A percentile compares a stretch with the other conserved stretches of the same genome.
Evolutionary conservation across 2,797 vertebrate species (phyloP).

Genomic region (Peromyscus nudipes): DNA sequence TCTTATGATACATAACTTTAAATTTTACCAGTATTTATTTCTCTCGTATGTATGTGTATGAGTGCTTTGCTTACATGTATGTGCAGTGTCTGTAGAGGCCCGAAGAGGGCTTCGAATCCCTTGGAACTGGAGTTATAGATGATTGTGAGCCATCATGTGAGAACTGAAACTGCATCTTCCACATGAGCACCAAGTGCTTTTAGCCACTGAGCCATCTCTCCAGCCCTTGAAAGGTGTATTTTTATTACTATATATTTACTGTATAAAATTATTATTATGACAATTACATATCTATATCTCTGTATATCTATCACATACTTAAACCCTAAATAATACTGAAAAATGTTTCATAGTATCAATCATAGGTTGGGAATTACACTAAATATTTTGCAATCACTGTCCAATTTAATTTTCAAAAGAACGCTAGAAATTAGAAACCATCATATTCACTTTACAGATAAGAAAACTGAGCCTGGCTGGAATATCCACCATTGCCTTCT

Average conservation of each 20-base stretch:
- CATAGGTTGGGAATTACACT: background rate
- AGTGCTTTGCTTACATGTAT: background rate
- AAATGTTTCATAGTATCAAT: background rate
- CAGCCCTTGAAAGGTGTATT: background rate
- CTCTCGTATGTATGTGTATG: no score
- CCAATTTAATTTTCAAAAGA: constrained; percentile 39
- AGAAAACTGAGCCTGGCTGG: constrained; percentile 13
- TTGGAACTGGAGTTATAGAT: background rate
- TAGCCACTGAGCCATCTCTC: background rate
- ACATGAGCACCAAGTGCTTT: background rate
- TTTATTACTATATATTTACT: background rate
- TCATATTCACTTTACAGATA: constrained; percentile 29
- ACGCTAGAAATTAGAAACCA: background rate
- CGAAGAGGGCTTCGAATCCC: background rate
- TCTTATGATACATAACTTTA: background rate
- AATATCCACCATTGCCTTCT: constrained; percentile 8
- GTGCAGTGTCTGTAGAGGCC: background rate
- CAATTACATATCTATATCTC: background rate
- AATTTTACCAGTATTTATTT: background rate
- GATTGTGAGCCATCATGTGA: background rate
- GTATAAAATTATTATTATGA: background rate
- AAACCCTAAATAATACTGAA: background rate
- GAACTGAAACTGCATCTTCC: background rate
- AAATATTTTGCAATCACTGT: constrained; percentile 43
- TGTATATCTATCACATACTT: background rate